Percentiles rank a stretch among this genome's conserved stretches.
These are phyloP conservation scores for Fulica atra DNA, from an alignment of 2,113 vertebrate species.

Conservation along the genomic window DNA sequence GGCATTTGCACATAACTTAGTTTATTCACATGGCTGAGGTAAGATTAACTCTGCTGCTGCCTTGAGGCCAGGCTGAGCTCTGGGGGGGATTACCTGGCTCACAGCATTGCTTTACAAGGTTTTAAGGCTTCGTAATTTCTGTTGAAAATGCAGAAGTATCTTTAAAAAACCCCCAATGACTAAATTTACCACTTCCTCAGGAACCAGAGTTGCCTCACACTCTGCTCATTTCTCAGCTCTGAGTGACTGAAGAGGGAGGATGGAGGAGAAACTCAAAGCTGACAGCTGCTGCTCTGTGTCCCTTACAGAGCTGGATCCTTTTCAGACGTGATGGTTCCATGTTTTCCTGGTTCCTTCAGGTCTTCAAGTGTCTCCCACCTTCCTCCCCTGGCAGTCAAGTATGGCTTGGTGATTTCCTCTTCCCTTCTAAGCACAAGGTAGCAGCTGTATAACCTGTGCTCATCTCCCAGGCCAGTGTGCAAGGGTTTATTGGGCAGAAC, in stretches of 20 bases:
- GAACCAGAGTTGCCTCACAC: background rate
- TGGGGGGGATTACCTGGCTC: background rate
- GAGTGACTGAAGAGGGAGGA: background rate
- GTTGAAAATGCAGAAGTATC: constrained; percentile 21
- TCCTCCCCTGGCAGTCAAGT: background rate
- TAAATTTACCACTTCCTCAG: constrained; percentile 59
- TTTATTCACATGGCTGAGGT: background rate
- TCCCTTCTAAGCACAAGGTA: background rate
- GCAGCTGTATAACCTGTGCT: background rate
- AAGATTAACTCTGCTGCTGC: background rate
- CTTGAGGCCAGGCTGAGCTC: background rate
- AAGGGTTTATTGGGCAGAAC: background rate
- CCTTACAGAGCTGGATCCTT: background rate
- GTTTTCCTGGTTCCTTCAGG: background rate
- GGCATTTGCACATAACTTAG: background rate
- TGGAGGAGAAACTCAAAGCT: background rate
- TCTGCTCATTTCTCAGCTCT: background rate
- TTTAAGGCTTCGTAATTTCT: background rate
- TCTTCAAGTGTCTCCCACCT: background rate
- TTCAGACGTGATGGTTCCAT: background rate
- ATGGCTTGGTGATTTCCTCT: background rate
- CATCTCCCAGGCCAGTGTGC: background rate
- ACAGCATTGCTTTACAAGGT: background rate
- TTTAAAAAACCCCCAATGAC: background rate
- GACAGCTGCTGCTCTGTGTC: background rate